Evolutionary conservation across 2,797 vertebrate species (phyloP).

Genomic region (Threskiornis aethiopicus): DNA sequence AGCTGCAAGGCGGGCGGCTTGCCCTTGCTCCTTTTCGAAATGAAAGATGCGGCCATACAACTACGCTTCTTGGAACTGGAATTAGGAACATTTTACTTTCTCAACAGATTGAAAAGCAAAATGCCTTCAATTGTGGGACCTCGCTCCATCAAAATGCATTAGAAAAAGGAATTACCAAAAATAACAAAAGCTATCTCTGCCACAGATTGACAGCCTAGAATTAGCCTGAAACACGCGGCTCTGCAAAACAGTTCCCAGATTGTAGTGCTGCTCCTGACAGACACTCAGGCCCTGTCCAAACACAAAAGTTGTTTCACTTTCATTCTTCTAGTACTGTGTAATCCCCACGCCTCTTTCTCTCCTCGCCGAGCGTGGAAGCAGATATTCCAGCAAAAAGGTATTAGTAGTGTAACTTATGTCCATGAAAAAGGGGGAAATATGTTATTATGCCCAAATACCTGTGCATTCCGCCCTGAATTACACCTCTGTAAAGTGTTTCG

Average conservation of each 20-base stretch:
- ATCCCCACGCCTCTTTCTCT: background rate
- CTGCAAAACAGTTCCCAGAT: background rate
- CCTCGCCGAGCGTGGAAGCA: accelerated
- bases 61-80: background rate
- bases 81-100: background rate
- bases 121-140: background rate
- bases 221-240: background rate
- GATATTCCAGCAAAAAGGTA: background rate
- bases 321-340: background rate
- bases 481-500: background rate
- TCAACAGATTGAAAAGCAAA: background rate
- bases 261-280: background rate
- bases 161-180: background rate
- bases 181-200: background rate
- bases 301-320: background rate
- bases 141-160: background rate
- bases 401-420: background rate
- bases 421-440: background rate
- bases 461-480: background rate
- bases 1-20: background rate
- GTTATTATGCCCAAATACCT: background rate
- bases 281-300: background rate
- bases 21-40: background rate
- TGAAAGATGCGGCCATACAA: background rate
- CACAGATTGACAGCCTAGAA: background rate